Base-by-base conservation (phyloP, 2,113 vertebrate genomes). In the Burhinus oedicnemus region DNA sequence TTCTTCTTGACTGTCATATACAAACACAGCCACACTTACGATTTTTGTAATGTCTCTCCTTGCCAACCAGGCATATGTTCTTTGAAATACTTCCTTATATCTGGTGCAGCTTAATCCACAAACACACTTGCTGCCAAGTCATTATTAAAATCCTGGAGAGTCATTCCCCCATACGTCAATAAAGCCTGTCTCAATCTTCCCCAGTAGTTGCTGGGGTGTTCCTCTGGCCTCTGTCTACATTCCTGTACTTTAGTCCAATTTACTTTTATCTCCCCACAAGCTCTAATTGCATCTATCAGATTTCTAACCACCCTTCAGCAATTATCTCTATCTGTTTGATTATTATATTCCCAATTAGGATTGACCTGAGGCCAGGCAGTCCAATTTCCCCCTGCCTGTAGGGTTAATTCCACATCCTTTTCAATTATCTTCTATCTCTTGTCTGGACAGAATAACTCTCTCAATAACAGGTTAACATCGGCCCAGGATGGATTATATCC, bases 111-210 rank as follows among this genome's bases (percentile, higher is more conserved):
- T 66, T 90, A 32, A 34, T 66, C 83, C 45, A 47, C 25, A 49
- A 86, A 74, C 11, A 57, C 25, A 16, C 21, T 84, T 34, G 4
- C 51, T 72, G 19, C 29, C 22, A 84, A 15, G 76, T 87, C 7
- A 7, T 66, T 58, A 19, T 49, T 77, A 60, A 62, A 38, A 61
- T 60, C 69, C 21, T 44, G 27, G 49, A 77, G 32, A 52, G 6
- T 45, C 0, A 0, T 82, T 60, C 8, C 7, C 14, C 34, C 13
- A 16, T 58, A 52, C 0, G 0, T 13, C 51, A 65, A 40, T 16
- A 78, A 60, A 60, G 12, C 15, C 58, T 40, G 51, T 32, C 7
- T 1, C 38, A 66, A 5, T 61, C 66, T 83, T 54, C 25, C 27
- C 18, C 20, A 22, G 14, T 23, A 66, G 52, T 65, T 2, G 1